Percentiles rank a stretch among this genome's conserved stretches.
These are phyloP conservation scores for Drosophila histrio DNA, from an alignment of 2,888 invertebrate species.

Conservation along the genomic window DNA sequence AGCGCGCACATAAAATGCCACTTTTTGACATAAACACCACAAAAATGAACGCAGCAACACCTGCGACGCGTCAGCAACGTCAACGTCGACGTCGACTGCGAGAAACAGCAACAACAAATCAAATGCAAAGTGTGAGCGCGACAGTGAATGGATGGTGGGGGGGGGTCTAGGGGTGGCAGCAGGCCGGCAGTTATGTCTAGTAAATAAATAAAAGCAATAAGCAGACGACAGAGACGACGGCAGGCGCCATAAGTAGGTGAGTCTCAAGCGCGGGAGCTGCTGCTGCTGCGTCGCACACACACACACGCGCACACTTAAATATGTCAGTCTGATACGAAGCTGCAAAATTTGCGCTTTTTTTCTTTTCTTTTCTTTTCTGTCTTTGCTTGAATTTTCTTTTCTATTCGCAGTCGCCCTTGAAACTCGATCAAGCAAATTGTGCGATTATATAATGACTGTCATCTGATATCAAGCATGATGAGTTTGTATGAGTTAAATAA, in stretches of 20 bases:
- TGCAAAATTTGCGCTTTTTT: slow-evolving; percentile 3
- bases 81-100: slow-evolving; percentile 19
- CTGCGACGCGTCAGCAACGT: slow-evolving; percentile 50
- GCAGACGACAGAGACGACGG: slow-evolving; percentile 54
- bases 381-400: slow-evolving; percentile 15
- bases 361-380: not conserved
- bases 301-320: not conserved
- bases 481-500: not conserved
- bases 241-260: slow-evolving; percentile 65
- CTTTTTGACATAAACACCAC: slow-evolving; percentile 76
- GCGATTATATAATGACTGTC: slow-evolving; percentile 40
- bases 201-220: slow-evolving; percentile 78
- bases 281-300: slow-evolving; percentile 1
- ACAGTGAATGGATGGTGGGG: no score
- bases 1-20: slow-evolving; percentile 70
- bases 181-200: slow-evolving; percentile 61
- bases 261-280: slow-evolving; percentile 6
- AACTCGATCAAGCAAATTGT: slow-evolving; percentile 24
- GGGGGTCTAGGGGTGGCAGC: not conserved
- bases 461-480: slow-evolving; percentile 22
- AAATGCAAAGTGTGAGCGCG: slow-evolving; percentile 27
- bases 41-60: slow-evolving; percentile 61
- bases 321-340: slow-evolving; percentile 3
- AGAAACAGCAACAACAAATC: slow-evolving; percentile 65
- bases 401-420: slow-evolving; percentile 36